These are phyloP conservation scores for Eubasilissa regina DNA, from an alignment of 1,140 invertebrate genomes.

Conservation along the genomic window DNA sequence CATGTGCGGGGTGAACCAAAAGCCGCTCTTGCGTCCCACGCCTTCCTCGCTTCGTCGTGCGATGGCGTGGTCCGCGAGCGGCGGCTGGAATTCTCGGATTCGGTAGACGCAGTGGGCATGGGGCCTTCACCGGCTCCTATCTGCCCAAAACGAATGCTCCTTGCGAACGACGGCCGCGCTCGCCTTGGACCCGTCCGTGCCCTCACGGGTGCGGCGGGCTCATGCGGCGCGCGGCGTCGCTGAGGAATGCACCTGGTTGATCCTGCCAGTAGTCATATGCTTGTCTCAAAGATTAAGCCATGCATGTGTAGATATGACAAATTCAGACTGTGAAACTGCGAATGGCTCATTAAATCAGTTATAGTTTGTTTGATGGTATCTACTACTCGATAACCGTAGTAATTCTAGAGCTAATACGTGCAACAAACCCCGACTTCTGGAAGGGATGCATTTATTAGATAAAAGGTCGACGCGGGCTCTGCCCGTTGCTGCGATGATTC, in stretches of 20 bases:
- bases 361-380: slow-evolving; percentile 81
- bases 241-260: slow-evolving; percentile 72
- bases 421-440: slow-evolving; percentile 78
- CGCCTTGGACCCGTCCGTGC: too few relatives aligned
- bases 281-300: slow-evolving; percentile 87
- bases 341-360: slow-evolving; percentile 88
- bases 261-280: slow-evolving; percentile 84
- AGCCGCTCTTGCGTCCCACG: too few relatives aligned
- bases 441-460: slow-evolving; percentile 81
- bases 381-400: slow-evolving; percentile 91
- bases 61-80: too few relatives aligned
- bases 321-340: slow-evolving; percentile 83
- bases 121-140: too few relatives aligned
- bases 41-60: too few relatives aligned
- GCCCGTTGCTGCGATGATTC: slow-evolving; percentile 78
- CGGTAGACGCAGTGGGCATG: too few relatives aligned
- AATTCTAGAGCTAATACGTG: slow-evolving; percentile 91
- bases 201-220: neutral
- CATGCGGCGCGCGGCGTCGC: neutral
- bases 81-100: too few relatives aligned
- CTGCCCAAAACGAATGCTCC: too few relatives aligned
- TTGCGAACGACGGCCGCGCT: too few relatives aligned
- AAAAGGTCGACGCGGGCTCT: slow-evolving; percentile 68
- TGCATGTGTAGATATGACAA: slow-evolving; percentile 83
- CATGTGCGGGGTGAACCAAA: too few relatives aligned